phyloP scores from a whole-genome alignment of 1,140 invertebrate genomes.

The Pseudomyrmex concolor region DNA sequence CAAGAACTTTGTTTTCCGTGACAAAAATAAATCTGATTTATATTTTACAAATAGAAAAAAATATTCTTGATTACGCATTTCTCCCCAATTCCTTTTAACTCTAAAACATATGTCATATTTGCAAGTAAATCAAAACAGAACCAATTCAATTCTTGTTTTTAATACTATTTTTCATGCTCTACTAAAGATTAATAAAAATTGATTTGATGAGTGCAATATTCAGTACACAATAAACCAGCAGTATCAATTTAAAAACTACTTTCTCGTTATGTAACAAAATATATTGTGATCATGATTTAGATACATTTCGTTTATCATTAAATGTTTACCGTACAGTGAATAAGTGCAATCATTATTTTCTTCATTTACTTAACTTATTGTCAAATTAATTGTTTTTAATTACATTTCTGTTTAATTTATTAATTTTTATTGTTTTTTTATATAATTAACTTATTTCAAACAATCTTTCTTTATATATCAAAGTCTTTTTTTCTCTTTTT shows the following conservation, averaged over 20 bases:
- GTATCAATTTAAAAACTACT: conserved; percentile 1
- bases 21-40: background rate
- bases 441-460: no score
- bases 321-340: background rate
- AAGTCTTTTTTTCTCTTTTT: no score
- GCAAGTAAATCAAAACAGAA: conserved; percentile 17
- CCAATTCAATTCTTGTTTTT: background rate
- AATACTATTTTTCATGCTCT: background rate
- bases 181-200: conserved; percentile 30
- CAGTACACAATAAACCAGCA: background rate
- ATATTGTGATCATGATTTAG: background rate
- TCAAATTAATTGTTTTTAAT: no score
- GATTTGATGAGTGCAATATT: background rate
- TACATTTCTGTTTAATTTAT: no score
- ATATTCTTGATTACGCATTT: background rate
- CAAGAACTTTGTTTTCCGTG: background rate
- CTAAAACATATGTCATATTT: background rate
- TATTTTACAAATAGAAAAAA: background rate
- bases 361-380: background rate
- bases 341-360: background rate
- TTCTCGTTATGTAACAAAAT: background rate
- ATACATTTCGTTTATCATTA: background rate
- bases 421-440: no score
- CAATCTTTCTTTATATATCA: no score
- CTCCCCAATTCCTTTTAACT: conserved; percentile 9